Evolutionary conservation across 2,888 invertebrate species (phyloP), one percentile per base, ranked within the genome.

Genomic region (Euplagia quadripunctaria): DNA sequence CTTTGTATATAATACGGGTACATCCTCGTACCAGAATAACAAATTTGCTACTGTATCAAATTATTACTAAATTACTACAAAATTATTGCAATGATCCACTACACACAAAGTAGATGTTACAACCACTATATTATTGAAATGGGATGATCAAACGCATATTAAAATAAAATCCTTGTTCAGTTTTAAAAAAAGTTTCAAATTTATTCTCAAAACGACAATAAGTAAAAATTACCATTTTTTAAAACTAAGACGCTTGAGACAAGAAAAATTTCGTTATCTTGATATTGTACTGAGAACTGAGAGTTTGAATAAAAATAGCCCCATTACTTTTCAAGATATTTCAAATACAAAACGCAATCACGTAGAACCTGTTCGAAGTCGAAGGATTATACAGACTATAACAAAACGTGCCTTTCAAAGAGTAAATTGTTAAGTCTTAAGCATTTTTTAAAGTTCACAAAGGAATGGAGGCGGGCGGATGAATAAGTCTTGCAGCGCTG

Each of bases 401-500:
- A 81, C 77, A 79, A 77, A 79, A 72, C 68, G 63, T 74, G 77
- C 71, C 77, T 49, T 77, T 81, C 77, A 82, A 74, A 82, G 71
- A 74, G 61, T 51, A 76, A 79, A 81, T 81, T 80, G 66, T 81
- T 76, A 81, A 83, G 73, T 79, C 81, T 82, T 79, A 78, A 83
- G 84, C 76, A 78, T 85, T 85, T 80, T 42, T 83, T 78, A 81
- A 85, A 85, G 76, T 79, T 83, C 76, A 83, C 79, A 75, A 82
- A 83, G 79, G 70, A 78, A 74, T 72, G 70, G 68, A 71, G 80
- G 77, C 75, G 77, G 75, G 73, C 65, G 64, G 72, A 70, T 71
- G 83, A 80, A 85, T 85, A 85, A 83, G 83, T 83, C 85, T 76
- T 76, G 77, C 78, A 85, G 85, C 79, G 78, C 82, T 83, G 82